Evolutionary conservation across 1,140 invertebrate species (phyloP).

Genomic region (Aphaenogaster ashmeadi): DNA sequence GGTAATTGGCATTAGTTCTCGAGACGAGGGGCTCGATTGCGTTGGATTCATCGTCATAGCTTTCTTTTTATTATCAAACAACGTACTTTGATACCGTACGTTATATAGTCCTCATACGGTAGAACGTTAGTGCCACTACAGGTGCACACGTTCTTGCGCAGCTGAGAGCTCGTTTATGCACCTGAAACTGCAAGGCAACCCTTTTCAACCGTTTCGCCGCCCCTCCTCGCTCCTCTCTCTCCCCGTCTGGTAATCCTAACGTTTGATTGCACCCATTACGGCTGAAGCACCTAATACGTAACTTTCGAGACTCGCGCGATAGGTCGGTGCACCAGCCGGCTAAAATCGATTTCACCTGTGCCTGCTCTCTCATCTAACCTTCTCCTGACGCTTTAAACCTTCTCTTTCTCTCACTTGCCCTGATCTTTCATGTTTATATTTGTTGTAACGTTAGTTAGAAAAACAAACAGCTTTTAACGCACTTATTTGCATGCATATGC

Average conservation of each 20-base stretch:
- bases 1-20: neutral
- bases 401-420: neutral
- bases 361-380: conserved; percentile 40
- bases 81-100: neutral
- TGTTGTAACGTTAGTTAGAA: neutral
- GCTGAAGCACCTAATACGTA: conserved; percentile 80
- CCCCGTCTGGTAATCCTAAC: conserved; percentile 79
- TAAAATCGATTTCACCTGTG: conserved; percentile 76
- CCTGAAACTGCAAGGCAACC: conserved; percentile 62
- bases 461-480: neutral
- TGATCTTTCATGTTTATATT: conserved; percentile 8
- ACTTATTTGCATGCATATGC: neutral
- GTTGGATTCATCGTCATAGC: neutral
- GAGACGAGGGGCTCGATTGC: neutral
- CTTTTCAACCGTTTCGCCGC: conserved; percentile 27
- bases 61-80: conserved; percentile 22
- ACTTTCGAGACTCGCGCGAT: conserved; percentile 77
- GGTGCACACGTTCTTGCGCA: conserved; percentile 50
- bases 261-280: conserved; percentile 83
- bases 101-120: conserved; percentile 6
- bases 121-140: conserved; percentile 28
- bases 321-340: conserved; percentile 60
- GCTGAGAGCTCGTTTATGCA: conserved; percentile 69
- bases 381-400: neutral
- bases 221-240: neutral